These are phyloP conservation scores for Subacronicta megacephala DNA, from an alignment of 2,888 invertebrate species.

Conservation along the genomic window DNA sequence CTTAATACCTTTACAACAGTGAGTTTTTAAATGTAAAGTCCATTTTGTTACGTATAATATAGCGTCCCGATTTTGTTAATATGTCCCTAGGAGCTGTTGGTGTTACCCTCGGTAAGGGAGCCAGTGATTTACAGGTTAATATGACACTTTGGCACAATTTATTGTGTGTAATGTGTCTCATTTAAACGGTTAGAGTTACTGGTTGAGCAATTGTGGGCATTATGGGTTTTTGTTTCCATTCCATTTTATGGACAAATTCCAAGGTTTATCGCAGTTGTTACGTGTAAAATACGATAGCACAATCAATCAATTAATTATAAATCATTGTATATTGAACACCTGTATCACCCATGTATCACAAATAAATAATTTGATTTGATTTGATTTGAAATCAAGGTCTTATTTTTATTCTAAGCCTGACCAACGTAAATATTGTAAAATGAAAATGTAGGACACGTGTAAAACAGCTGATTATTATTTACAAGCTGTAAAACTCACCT, in stretches of 20 bases:
- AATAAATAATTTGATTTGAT: too few relatives aligned
- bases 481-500: neutral
- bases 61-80: neutral
- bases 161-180: constrained; percentile 1
- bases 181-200: neutral
- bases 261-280: too few relatives aligned
- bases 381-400: too few relatives aligned
- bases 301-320: too few relatives aligned
- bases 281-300: too few relatives aligned
- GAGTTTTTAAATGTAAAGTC: constrained; percentile 7
- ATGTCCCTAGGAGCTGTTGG: neutral
- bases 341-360: too few relatives aligned
- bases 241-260: neutral
- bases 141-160: neutral
- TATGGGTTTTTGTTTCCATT: neutral
- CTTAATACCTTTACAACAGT: constrained; percentile 23
- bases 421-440: too few relatives aligned
- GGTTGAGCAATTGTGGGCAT: neutral
- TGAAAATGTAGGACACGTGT: neutral
- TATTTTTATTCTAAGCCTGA: too few relatives aligned
- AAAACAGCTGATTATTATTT: constrained; percentile 6
- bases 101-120: neutral
- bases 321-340: too few relatives aligned
- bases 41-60: constrained; percentile 4
- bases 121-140: constrained; percentile 15